Base-by-base conservation (phyloP, 23 tunicate species). In the Botrylloides violaceus region DNA sequence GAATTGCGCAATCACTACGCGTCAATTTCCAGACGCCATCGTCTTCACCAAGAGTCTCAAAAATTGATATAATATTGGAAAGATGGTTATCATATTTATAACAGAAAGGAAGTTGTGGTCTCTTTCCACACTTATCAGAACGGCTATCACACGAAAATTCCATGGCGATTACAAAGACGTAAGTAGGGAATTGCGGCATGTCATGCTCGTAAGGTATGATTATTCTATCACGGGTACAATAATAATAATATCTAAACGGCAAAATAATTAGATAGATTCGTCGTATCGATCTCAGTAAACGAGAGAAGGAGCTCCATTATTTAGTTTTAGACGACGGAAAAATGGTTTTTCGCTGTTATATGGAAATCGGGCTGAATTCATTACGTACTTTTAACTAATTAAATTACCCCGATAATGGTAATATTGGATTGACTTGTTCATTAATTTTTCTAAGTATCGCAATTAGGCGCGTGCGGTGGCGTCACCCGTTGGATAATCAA, bases 401-500 rank as follows among this genome's bases (percentile, higher is more conserved):
- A 43, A 43, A 43, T 15, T 43, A 43, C 15, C 53, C 53, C 53
- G 53, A 43, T 43, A 43, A 43, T 43, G 53, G 53, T 9, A 43
- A 43, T 15, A 43, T 43, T 15, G 53, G 53, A 7, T 9, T 15
- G n/a, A 7, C 12, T 43, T 43, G 12, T 43, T 43, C 53, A 43
- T 43, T 7, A 43, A 43, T 63, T 59, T 59, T 63, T 63, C 70
- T 28, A 63, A 63, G 70, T 63, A 33, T 31, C 35, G 33, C 29
- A 63, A 63, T 63, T 63, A 63, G 35, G 34, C 70, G 12, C 4
- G 3, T 27, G 33, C 35, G 36, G 20, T 6, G 33, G 33, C 70
- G 70, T 63, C 70, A 63, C 33, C 29, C 35, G 4, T 7, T 29
- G 35, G 70, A 63, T 63, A 63, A 63, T 63, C 33, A 63, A 63